phyloP scores from a whole-genome alignment of 2,888 invertebrate species.

The Pterostichus niger region DNA sequence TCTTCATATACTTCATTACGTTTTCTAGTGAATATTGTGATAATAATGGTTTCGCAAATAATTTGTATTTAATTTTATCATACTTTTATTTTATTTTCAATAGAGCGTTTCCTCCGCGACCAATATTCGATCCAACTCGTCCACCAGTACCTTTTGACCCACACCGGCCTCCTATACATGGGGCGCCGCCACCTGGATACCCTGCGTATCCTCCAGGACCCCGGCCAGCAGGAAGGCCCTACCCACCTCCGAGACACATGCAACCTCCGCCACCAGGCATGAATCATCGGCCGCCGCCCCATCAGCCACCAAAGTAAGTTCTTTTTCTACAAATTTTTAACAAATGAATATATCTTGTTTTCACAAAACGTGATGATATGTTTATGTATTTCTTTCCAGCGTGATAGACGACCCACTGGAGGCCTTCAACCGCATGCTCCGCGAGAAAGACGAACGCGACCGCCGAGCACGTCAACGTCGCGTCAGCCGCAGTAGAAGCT shows the following conservation, averaged over 20 bases:
- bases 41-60: too few relatives aligned
- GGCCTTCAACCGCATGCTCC: conserved; percentile 91
- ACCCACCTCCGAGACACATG: conserved; percentile 69
- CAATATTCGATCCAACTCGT: conserved; percentile 74
- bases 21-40: too few relatives aligned
- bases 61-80: too few relatives aligned
- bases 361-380: too few relatives aligned
- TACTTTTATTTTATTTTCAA: neutral
- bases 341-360: too few relatives aligned
- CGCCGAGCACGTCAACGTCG: conserved; percentile 82
- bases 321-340: too few relatives aligned
- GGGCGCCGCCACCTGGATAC: conserved; percentile 74
- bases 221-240: conserved; percentile 70
- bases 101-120: conserved; percentile 71
- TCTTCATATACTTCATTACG: too few relatives aligned
- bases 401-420: conserved; percentile 91
- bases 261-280: conserved; percentile 74
- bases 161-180: conserved; percentile 74
- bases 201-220: conserved; percentile 71
- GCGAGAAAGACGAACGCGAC: conserved; percentile 89
- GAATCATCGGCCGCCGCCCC: conserved; percentile 76
- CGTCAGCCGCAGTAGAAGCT: conserved; percentile 79
- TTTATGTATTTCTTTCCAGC: too few relatives aligned
- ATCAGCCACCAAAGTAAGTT: conserved; percentile 57
- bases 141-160: conserved; percentile 72